These are phyloP conservation scores for Hesperia comma DNA, from an alignment of 2,888 invertebrate species.

Conservation along the genomic window DNA sequence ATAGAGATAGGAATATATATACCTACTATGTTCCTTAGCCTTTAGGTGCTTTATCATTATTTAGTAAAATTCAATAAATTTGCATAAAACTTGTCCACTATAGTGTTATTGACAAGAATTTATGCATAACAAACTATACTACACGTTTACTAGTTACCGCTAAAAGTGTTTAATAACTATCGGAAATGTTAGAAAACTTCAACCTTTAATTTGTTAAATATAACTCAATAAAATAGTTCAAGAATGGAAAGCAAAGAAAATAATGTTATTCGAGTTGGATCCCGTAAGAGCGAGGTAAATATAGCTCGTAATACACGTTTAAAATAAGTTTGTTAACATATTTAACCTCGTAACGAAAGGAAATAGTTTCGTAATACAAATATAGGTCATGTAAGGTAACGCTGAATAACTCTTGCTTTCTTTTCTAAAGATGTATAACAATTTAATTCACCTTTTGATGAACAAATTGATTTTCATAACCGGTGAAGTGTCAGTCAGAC, in stretches of 20 bases:
- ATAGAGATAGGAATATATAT: too few relatives aligned
- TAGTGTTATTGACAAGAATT: conserved; percentile 78
- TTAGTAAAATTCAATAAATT: conserved; percentile 39
- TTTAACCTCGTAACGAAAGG: conserved; percentile 24
- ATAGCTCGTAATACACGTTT: background rate
- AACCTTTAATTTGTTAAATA: conserved; percentile 35
- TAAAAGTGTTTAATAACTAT: conserved; percentile 37
- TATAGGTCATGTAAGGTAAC: conserved; percentile 3
- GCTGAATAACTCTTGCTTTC: background rate
- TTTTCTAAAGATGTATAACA: background rate
- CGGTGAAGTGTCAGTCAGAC: too few relatives aligned
- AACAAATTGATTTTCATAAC: background rate
- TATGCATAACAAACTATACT: conserved; percentile 31
- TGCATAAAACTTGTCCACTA: conserved; percentile 69
- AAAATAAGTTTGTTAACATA: background rate
- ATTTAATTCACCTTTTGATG: background rate
- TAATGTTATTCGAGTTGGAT: conserved; percentile 89
- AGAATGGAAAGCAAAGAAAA: conserved; percentile 54
- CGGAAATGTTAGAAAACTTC: conserved; percentile 43
- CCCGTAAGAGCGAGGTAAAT: conserved; percentile 92
- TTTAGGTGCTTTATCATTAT: background rate
- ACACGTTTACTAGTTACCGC: conserved; percentile 17
- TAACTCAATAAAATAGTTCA: background rate
- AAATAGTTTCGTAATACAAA: conserved; percentile 30
- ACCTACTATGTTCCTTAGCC: too few relatives aligned